These are phyloP conservation scores for Solenopsis invicta DNA, from an alignment of 1,140 invertebrate species.

Conservation along the genomic window DNA sequence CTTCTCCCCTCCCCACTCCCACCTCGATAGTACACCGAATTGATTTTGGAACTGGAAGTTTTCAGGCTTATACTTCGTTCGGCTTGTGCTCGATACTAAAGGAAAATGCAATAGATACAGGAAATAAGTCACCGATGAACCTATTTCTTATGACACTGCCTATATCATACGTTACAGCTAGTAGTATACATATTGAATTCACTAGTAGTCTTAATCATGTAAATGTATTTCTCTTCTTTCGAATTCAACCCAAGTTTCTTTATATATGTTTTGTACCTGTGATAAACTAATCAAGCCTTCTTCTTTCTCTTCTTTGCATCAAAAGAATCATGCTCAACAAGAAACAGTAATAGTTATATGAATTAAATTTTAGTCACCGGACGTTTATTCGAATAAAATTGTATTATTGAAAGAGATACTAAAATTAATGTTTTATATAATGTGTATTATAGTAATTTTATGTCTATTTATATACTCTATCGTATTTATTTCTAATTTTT, in stretches of 20 bases:
- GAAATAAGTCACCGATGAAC: conserved; percentile 65
- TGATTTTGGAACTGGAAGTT: conserved; percentile 63
- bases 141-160: conserved; percentile 79
- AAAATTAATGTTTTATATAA: conserved; percentile 85
- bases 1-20: too few species aligned
- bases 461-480: conserved; percentile 81
- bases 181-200: conserved; percentile 68
- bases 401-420: conserved; percentile 71
- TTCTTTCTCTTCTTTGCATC: conserved; percentile 62
- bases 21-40: conserved; percentile 32
- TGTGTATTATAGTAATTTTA: conserved; percentile 86
- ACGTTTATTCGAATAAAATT: conserved; percentile 63
- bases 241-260: conserved; percentile 57
- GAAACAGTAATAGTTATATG: conserved; percentile 60
- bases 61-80: conserved; percentile 74
- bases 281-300: conserved; percentile 76
- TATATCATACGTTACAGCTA: conserved; percentile 76
- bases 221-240: conserved; percentile 69
- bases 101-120: conserved; percentile 73
- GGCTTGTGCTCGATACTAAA: conserved; percentile 66
- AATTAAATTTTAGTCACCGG: conserved; percentile 64
- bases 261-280: conserved; percentile 79
- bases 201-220: conserved; percentile 63
- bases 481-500: conserved; percentile 86
- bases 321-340: conserved; percentile 61